Evolutionary conservation across 2,113 vertebrate genomes (phyloP), one percentile per base, ranked within the genome.

Genomic region (Cebus imitator): DNA sequence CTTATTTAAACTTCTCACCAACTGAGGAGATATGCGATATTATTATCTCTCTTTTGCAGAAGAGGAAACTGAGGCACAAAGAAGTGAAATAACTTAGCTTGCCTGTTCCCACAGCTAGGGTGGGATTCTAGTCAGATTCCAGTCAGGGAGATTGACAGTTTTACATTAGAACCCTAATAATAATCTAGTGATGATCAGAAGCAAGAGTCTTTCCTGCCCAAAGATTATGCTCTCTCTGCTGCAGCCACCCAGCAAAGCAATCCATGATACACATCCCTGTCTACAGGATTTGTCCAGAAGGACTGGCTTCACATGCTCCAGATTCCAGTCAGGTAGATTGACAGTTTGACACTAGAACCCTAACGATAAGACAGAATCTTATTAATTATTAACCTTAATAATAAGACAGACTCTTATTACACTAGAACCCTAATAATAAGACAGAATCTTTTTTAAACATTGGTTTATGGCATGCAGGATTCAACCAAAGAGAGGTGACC

Each of bases 301-400:
- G 76, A 73, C 45, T 23, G 45, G 78, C 87, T 94, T 90, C 91
- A 72, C 50, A 97, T 97, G 8, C 50, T 52, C 50, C 13, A 73
- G 12, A 75, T 92, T 66, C 52, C 13, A 96, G 52, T 6, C 48
- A 75, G 32, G 16, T 8, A 68, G 30, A 70, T 58, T 90, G 23
- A 80, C 80, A 88, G 20, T 72, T 57, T 73, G 16, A 81, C 84
- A 76, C 35, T n/a, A 27, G 48, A 37, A 52, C 50, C 14, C 50
- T 52, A 17, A 52, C 16, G 50, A 52, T 52, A 52, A 52, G 50
- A 52, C 14, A 52, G 50, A 52, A 52, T 52, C 50, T 52, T 52
- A 52, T 52, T 52, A 17, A 52, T 52, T 52, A 52, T 52, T 52
- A 52, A 52, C 50, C 50, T 16, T 52, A 5, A 52, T 52, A 52